These are phyloP conservation scores for Cynopterus brachyotis DNA, from an alignment of 2,113 vertebrate species.

Conservation along the genomic window DNA sequence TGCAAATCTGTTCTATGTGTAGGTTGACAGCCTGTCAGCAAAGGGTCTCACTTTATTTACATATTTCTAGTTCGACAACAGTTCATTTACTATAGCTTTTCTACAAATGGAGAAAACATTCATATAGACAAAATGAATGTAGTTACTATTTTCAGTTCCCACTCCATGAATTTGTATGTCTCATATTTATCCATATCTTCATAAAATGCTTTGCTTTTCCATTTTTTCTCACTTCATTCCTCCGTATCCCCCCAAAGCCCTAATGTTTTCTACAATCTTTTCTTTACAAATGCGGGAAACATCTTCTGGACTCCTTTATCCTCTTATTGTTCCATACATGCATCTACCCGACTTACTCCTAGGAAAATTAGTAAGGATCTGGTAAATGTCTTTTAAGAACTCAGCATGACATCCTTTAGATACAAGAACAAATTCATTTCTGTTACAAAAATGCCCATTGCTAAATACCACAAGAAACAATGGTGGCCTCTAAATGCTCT, in stretches of 20 bases:
- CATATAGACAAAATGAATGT: background rate
- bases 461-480: background rate
- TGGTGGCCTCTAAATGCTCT: background rate
- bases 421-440: background rate
- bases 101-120: background rate
- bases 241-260: background rate
- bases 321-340: background rate
- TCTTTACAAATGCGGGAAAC: background rate
- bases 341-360: background rate
- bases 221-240: background rate
- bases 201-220: constrained; percentile 1
- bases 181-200: background rate
- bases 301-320: background rate
- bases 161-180: background rate
- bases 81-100: background rate
- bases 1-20: background rate
- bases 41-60: background rate
- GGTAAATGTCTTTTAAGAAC: background rate
- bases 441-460: background rate
- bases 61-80: background rate
- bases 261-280: background rate
- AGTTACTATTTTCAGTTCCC: background rate
- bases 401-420: background rate
- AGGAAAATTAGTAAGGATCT: background rate
- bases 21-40: background rate